Evolutionary conservation across 2,888 invertebrate species (phyloP).

Genomic region (Hirtodrosophila trivittata): DNA sequence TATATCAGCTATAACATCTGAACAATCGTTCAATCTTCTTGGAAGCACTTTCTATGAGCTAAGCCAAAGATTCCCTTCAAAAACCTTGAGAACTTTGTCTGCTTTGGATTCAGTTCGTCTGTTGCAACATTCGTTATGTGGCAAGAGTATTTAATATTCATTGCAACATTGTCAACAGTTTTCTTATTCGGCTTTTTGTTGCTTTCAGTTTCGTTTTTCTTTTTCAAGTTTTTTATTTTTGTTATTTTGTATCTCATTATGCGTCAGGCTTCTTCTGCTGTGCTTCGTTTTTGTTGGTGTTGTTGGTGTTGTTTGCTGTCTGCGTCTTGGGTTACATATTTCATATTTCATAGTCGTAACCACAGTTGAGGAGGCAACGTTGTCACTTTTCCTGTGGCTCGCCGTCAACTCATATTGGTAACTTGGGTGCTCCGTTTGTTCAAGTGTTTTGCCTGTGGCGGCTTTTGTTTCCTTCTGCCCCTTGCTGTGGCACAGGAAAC

Average conservation of each 20-base stretch:
- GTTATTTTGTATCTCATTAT: constrained; percentile 68
- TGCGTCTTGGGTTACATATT: constrained; percentile 76
- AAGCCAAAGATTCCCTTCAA: too few species aligned
- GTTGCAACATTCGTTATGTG: too few species aligned
- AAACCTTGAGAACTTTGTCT: too few species aligned
- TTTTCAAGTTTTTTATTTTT: constrained; percentile 20
- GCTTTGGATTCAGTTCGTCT: too few species aligned
- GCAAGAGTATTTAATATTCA: constrained; percentile 36
- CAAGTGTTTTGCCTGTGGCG: constrained; percentile 63
- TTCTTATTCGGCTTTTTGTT: constrained; percentile 32
- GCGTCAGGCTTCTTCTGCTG: constrained; percentile 48
- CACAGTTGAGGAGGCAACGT: constrained; percentile 26
- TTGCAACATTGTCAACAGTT: constrained; percentile 5
- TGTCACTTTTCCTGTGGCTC: constrained; percentile 47
- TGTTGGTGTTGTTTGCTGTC: constrained; percentile 34
- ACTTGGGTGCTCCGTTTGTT: constrained; percentile 64
- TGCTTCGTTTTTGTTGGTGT: constrained; percentile 12
- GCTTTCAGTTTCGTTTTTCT: constrained; percentile 62
- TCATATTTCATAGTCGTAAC: constrained; percentile 69
- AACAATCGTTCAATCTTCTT: too few species aligned
- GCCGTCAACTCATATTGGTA: constrained; percentile 33
- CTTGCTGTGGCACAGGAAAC: constrained; percentile 55
- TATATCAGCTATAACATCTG: too few species aligned
- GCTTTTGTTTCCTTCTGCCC: constrained; percentile 46
- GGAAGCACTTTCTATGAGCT: too few species aligned